These are phyloP conservation scores for Heliconius erato DNA, from an alignment of 2,888 invertebrate genomes.

Conservation along the genomic window DNA sequence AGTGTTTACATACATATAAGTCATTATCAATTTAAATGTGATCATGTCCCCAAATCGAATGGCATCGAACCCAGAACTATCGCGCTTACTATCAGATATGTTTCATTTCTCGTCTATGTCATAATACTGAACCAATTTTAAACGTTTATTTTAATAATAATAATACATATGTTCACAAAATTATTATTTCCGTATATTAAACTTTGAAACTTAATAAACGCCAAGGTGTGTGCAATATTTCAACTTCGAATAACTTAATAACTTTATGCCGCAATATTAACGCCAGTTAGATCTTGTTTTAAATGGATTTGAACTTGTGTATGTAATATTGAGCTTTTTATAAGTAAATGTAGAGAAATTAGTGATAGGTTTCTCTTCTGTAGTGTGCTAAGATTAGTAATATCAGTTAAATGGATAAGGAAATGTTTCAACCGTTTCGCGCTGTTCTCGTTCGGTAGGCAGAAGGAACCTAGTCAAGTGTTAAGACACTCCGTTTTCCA, in stretches of 20 bases:
- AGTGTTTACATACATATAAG: no score
- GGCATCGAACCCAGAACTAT: no score
- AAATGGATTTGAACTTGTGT: not conserved
- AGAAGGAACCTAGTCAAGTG: no score
- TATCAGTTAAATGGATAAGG: not conserved
- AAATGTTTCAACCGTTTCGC: no score
- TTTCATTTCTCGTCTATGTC: no score
- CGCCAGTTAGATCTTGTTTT: not conserved
- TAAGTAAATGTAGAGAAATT: not conserved
- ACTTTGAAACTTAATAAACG: constrained; percentile 5
- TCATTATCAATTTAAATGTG: no score
- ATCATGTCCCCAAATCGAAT: no score
- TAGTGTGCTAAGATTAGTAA: not conserved
- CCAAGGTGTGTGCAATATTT: constrained; percentile 12
- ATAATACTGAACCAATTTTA: not conserved
- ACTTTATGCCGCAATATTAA: constrained; percentile 12
- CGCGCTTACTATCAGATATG: no score
- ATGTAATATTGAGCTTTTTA: not conserved
- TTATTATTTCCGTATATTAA: constrained; percentile 1
- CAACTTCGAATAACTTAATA: constrained; percentile 29
- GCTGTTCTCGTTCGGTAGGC: no score
- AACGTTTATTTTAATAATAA: not conserved
- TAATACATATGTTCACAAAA: not conserved
- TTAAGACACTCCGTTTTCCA: no score
- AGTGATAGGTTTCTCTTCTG: not conserved